phyloP scores from a whole-genome alignment of 2,888 invertebrate species.

The Drosophila barbarae region DNA sequence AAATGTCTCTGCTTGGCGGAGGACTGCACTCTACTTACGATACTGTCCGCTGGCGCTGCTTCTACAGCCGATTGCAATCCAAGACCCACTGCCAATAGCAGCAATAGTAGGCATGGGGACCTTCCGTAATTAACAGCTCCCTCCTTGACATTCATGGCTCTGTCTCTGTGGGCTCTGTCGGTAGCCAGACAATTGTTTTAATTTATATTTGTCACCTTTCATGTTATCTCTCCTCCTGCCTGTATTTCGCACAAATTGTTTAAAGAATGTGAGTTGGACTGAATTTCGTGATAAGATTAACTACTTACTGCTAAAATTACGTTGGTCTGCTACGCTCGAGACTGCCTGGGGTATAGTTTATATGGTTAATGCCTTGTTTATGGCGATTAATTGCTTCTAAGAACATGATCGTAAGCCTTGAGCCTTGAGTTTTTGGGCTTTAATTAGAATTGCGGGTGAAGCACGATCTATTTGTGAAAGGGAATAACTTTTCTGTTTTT shows the following conservation, averaged over 20 bases:
- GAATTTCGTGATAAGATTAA: constrained; percentile 60
- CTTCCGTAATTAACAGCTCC: neutral
- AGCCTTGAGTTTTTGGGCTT: neutral
- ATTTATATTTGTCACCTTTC: constrained; percentile 14
- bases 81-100: neutral
- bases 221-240: constrained; percentile 18
- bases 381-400: neutral
- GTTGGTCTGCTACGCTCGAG: constrained; percentile 6
- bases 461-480: neutral
- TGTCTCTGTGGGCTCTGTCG: constrained; percentile 19
- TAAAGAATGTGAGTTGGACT: constrained; percentile 54
- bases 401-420: neutral
- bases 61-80: neutral
- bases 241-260: constrained; percentile 59
- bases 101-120: neutral
- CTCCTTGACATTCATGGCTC: constrained; percentile 17
- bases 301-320: constrained; percentile 33
- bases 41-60: neutral
- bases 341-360: constrained; percentile 7
- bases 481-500: neutral
- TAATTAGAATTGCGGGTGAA: neutral
- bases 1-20: neutral
- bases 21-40: neutral
- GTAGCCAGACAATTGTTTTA: constrained; percentile 16
- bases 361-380: neutral